Evolutionary conservation across 1,140 invertebrate genomes (phyloP).

Genomic region (Drosophila oshimai): DNA sequence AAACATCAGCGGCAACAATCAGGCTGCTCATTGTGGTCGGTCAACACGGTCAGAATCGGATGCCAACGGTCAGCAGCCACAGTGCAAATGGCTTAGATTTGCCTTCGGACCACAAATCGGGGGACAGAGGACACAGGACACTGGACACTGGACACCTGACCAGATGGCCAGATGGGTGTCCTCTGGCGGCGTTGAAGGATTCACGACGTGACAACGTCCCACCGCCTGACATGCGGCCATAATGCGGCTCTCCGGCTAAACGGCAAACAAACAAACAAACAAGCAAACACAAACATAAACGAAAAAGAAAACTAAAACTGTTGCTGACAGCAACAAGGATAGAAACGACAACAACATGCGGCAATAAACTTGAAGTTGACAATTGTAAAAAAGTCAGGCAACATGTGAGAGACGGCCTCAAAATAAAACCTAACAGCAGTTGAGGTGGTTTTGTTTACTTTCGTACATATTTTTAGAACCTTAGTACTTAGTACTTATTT

Average conservation of each 20-base stretch:
- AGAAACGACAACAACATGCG: conserved; percentile 36
- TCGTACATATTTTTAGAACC: background rate
- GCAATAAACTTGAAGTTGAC: conserved; percentile 74
- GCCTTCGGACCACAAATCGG: conserved; percentile 60
- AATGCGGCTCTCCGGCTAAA: conserved; percentile 52
- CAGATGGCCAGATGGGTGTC: conserved; percentile 22
- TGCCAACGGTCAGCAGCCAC: conserved; percentile 52
- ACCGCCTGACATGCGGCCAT: conserved; percentile 63
- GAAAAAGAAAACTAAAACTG: conserved; percentile 44
- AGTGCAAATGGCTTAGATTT: conserved; percentile 74
- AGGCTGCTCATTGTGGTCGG: conserved; percentile 46
- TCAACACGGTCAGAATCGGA: conserved; percentile 51
- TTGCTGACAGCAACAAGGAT: conserved; percentile 60
- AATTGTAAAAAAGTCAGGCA: conserved; percentile 64
- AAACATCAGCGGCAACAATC: conserved; percentile 16
- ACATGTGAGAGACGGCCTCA: conserved; percentile 32
- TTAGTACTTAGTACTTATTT: fast-evolving
- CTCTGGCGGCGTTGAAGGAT: conserved; percentile 61
- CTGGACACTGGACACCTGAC: conserved; percentile 45
- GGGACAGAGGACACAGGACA: conserved; percentile 41
- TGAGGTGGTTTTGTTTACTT: background rate
- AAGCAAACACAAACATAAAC: conserved; percentile 13
- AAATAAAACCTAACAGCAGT: background rate
- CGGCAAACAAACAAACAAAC: conserved; percentile 34
- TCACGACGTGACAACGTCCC: conserved; percentile 70